Conservation (phyloP, 2,888 invertebrate genomes). For the Loripinus fragilis region DNA sequence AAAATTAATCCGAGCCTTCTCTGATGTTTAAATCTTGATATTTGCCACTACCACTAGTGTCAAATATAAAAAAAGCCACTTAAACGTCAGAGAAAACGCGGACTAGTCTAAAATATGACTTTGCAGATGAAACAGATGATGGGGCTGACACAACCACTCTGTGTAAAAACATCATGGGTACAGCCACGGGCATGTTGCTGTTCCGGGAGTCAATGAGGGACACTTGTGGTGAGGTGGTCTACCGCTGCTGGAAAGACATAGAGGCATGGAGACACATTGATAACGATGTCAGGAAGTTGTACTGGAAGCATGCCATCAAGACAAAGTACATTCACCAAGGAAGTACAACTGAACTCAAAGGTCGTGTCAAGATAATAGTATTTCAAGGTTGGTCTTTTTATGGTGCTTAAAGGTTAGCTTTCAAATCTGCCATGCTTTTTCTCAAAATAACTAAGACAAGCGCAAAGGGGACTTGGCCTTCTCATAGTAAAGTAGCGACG, state of each 20-base stretch:
- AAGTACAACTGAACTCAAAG: slow-evolving; percentile 40
- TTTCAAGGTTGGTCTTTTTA: slow-evolving; percentile 53
- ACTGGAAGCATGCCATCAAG: slow-evolving; percentile 61
- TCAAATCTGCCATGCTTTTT: too few species aligned
- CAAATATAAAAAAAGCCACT: too few species aligned
- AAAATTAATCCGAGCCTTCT: too few species aligned
- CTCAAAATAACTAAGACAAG: too few species aligned
- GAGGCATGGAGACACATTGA: slow-evolving; percentile 56
- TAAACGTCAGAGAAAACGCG: too few species aligned
- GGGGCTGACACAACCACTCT: slow-evolving; percentile 40
- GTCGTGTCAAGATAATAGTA: slow-evolving; percentile 44
- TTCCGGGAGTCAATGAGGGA: slow-evolving; percentile 65
- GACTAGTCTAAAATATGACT: too few species aligned
- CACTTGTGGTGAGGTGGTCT: slow-evolving; percentile 64
- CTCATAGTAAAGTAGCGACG: too few species aligned
- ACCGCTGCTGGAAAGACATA: slow-evolving; percentile 67
- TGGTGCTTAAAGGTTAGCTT: too few species aligned
- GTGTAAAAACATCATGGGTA: slow-evolving; percentile 62
- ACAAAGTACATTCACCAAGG: slow-evolving; percentile 58
- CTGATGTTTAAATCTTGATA: too few species aligned
- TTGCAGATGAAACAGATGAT: slow-evolving; percentile 39
- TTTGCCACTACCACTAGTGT: too few species aligned
- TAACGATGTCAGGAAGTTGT: slow-evolving; percentile 47
- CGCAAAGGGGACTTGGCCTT: too few species aligned
- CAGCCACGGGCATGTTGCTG: slow-evolving; percentile 63